phyloP scores from a whole-genome alignment of 2,888 invertebrate species.

The Beris chalybata region DNA sequence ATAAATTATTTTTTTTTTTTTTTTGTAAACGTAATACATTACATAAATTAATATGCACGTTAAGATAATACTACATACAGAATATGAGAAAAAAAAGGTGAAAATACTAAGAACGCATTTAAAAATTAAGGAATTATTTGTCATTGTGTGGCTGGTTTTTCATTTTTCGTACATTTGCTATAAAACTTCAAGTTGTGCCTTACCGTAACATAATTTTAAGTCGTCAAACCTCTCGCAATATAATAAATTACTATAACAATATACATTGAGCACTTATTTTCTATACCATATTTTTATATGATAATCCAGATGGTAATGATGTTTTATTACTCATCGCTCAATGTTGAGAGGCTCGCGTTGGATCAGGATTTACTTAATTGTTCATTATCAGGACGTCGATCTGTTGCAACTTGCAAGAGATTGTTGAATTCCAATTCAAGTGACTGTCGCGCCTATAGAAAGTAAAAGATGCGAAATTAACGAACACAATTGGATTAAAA shows the following conservation, averaged over 20 bases:
- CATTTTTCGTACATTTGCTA: too few species aligned
- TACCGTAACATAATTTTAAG: too few species aligned
- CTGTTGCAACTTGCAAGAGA: slow-evolving; percentile 81
- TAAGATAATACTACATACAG: neutral
- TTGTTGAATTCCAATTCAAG: slow-evolving; percentile 90
- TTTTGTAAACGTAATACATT: too few species aligned
- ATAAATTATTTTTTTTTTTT: too few species aligned
- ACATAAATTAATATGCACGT: too few species aligned
- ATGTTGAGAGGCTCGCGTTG: slow-evolving; percentile 53
- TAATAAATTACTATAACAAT: neutral
- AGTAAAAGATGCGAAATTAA: neutral
- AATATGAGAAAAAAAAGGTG: slow-evolving; percentile 2
- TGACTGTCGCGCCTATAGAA: slow-evolving; percentile 79
- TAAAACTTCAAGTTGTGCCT: too few species aligned
- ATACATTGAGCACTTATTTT: neutral
- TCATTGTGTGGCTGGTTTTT: too few species aligned
- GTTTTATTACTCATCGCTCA: slow-evolving; percentile 47
- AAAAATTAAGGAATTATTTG: too few species aligned
- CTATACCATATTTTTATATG: neutral
- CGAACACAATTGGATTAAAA: neutral
- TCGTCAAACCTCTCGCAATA: too few species aligned
- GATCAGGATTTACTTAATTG: slow-evolving; percentile 57
- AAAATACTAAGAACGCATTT: neutral
- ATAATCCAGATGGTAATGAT: neutral
- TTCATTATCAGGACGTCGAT: slow-evolving; percentile 66